A percentile compares a stretch with the other conserved stretches of the same genome.
Conservation (phyloP, 1,140 invertebrate species). For the Eupristina koningsbergeri region DNA sequence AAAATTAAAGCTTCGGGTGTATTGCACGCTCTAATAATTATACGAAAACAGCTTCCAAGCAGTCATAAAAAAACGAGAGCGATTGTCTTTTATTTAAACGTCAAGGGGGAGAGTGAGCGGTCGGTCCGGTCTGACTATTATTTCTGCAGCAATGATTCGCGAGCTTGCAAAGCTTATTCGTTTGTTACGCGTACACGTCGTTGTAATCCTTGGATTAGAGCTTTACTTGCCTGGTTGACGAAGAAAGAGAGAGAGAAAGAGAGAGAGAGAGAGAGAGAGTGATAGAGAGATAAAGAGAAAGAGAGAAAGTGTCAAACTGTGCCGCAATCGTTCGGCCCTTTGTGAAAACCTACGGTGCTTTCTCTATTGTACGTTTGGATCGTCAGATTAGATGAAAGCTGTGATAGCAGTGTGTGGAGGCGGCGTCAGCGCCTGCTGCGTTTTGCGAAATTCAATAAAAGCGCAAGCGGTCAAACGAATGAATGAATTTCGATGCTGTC, state of each 20-base stretch:
- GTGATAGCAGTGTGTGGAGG: not conserved
- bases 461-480: not conserved
- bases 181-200: not conserved
- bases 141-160: constrained; percentile 44
- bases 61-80: not conserved
- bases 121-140: constrained; percentile 53
- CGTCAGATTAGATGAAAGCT: constrained; percentile 46
- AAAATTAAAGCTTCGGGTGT: constrained; percentile 3
- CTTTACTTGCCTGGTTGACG: not conserved
- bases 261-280: not conserved
- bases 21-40: constrained; percentile 57
- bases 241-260: too few relatives aligned
- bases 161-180: not conserved
- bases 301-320: not conserved
- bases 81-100: constrained; percentile 56
- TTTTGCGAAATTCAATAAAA: constrained; percentile 45
- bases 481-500: constrained; percentile 32
- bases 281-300: not conserved
- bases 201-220: constrained; percentile 39
- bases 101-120: not conserved
- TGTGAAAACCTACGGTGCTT: constrained; percentile 27
- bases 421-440: constrained; percentile 13
- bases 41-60: constrained; percentile 54
- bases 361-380: constrained; percentile 38
- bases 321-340: constrained; percentile 15